Evolutionary conservation across 1,140 invertebrate species (phyloP), one percentile per base, ranked within the genome.

Genomic region (Cepaea nemoralis): DNA sequence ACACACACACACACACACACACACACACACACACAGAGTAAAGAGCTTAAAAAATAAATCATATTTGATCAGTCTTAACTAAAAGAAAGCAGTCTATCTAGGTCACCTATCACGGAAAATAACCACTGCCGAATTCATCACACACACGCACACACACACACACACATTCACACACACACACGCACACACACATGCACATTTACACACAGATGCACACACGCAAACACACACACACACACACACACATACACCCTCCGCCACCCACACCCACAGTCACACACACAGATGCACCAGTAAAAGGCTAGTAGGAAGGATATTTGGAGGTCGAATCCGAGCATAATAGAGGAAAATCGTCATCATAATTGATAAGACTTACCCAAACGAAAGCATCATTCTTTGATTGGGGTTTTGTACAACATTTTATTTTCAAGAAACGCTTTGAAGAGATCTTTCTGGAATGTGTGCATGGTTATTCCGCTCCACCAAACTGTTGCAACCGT

Each of bases 131-230:
- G n/a, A n/a, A n/a, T n/a, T n/a, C n/a, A n/a, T n/a, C n/a, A n/a
- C n/a, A n/a, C n/a, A n/a, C n/a, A n/a, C 8, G 1, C 37, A 39
- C 70, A 73, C 39, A 42, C 39, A 35, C 33, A 73, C 33, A 73
- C 70, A 73, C 12, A 73, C 70, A 73, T 35, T 35, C 70, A 73
- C 33, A 73, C 33, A 73, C 33, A 73, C 33, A 37, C 33, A 73
- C 33, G 37, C 6, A 73, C 37, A n/a, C 39, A 40, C 33, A n/a
- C n/a, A n/a, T n/a, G n/a, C n/a, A n/a, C n/a, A n/a, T n/a, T n/a
- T n/a, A n/a, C n/a, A n/a, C n/a, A n/a, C n/a, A n/a, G n/a, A n/a
- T n/a, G n/a, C n/a, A n/a, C n/a, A n/a, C n/a, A n/a, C n/a, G n/a
- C n/a, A n/a, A n/a, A n/a, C n/a, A n/a, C n/a, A n/a, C n/a, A n/a